Conservation (phyloP, 2,888 invertebrate genomes). For the Coelinius sp. region DNA sequence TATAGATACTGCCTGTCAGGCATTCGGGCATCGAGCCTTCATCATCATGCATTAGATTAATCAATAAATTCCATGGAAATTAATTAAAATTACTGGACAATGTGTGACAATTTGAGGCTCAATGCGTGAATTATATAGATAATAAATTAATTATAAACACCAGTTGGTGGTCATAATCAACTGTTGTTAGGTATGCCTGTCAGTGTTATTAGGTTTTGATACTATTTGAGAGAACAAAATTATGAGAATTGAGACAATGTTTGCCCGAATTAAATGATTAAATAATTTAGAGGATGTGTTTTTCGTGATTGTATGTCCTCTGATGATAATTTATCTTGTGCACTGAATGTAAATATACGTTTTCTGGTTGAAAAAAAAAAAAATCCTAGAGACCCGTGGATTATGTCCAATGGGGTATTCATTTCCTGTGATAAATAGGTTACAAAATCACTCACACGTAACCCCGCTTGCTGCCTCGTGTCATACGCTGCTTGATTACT, state of each 20-base stretch:
- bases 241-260: conserved; percentile 48
- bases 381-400: neutral
- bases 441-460: conserved; percentile 10
- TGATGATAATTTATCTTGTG: conserved; percentile 34
- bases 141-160: conserved; percentile 53
- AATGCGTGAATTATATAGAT: conserved; percentile 50
- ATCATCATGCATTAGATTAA: neutral
- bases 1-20: conserved; percentile 47
- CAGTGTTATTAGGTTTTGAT: conserved; percentile 66
- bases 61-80: neutral
- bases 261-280: conserved; percentile 55
- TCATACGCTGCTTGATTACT: conserved; percentile 43
- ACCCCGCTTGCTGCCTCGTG: conserved; percentile 48
- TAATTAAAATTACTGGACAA: neutral
- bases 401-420: neutral
- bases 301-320: conserved; percentile 55
- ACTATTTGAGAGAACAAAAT: conserved; percentile 44
- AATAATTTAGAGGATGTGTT: conserved; percentile 61
- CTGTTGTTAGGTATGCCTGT: conserved; percentile 64
- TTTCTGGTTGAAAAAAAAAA: neutral
- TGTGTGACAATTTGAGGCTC: conserved; percentile 33
- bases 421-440: neutral
- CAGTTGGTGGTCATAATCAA: conserved; percentile 54
- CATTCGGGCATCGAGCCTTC: conserved; percentile 47
- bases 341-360: conserved; percentile 9